These are phyloP conservation scores for Clarias batrachus DNA, from an alignment of 2,113 vertebrate genomes.

Conservation along the genomic window DNA sequence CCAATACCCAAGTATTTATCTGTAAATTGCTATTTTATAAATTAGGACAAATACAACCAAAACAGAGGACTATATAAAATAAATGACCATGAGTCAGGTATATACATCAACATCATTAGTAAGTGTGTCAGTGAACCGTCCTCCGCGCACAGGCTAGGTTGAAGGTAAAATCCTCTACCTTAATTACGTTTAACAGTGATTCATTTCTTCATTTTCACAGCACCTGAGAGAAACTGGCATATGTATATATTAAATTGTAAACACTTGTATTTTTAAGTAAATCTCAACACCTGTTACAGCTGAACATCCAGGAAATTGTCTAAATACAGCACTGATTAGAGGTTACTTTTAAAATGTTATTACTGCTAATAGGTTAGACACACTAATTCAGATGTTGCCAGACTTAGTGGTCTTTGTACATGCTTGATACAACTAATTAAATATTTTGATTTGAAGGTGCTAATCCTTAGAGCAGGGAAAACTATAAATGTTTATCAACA, in stretches of 20 bases:
- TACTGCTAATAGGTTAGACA: background rate
- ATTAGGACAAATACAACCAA: background rate
- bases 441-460: background rate
- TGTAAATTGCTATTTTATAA: conserved; percentile 10
- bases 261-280: background rate
- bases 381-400: background rate
- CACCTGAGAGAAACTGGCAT: background rate
- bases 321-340: background rate
- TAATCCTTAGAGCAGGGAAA: background rate
- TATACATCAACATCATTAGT: background rate
- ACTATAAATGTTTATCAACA: background rate
- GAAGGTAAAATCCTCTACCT: background rate
- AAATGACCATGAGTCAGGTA: background rate
- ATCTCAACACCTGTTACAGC: background rate
- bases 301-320: background rate
- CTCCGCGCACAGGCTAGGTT: background rate
- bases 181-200: background rate
- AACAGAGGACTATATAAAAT: background rate
- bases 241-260: background rate
- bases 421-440: background rate
- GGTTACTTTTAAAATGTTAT: background rate
- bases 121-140: background rate
- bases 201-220: background rate
- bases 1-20: conserved; percentile 1
- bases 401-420: background rate